These are phyloP conservation scores for Furcula furcula DNA, from an alignment of 2,888 invertebrate genomes.

Conservation along the genomic window DNA sequence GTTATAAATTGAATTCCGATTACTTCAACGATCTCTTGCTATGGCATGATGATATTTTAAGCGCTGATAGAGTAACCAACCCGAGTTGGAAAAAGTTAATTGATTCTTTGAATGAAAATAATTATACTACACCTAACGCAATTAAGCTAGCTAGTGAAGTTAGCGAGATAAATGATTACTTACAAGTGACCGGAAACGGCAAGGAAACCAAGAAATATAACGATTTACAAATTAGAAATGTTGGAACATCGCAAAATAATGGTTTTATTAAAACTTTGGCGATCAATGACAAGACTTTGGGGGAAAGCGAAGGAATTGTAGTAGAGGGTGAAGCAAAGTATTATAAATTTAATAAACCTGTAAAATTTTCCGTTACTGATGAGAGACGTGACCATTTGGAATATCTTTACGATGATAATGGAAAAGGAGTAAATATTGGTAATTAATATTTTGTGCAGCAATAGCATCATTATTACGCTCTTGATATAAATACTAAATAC, in stretches of 20 bases:
- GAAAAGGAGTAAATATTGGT: not conserved
- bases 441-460: not conserved
- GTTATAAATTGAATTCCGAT: slow-evolving; percentile 22
- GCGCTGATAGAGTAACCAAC: slow-evolving; percentile 26
- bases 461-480: too few relatives aligned
- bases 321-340: slow-evolving; percentile 26
- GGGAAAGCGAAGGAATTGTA: slow-evolving; percentile 15
- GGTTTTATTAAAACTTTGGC: slow-evolving; percentile 11
- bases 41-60: slow-evolving; percentile 49
- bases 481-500: too few relatives aligned
- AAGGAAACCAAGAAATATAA: too few relatives aligned
- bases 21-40: slow-evolving; percentile 47
- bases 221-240: not conserved
- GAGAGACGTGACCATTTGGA: too few relatives aligned
- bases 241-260: not conserved
- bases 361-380: not conserved
- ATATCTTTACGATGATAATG: not conserved
- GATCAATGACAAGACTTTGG: slow-evolving; percentile 20
- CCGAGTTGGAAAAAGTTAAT: slow-evolving; percentile 29
- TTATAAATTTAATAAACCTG: slow-evolving; percentile 16
- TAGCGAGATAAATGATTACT: slow-evolving; percentile 14
- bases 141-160: slow-evolving; percentile 23
- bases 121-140: slow-evolving; percentile 23
- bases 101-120: slow-evolving; percentile 14
- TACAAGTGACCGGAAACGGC: not conserved